Evolutionary conservation across 2,797 vertebrate genomes (phyloP).

Genomic region (Melanotaenia trifasciata): DNA sequence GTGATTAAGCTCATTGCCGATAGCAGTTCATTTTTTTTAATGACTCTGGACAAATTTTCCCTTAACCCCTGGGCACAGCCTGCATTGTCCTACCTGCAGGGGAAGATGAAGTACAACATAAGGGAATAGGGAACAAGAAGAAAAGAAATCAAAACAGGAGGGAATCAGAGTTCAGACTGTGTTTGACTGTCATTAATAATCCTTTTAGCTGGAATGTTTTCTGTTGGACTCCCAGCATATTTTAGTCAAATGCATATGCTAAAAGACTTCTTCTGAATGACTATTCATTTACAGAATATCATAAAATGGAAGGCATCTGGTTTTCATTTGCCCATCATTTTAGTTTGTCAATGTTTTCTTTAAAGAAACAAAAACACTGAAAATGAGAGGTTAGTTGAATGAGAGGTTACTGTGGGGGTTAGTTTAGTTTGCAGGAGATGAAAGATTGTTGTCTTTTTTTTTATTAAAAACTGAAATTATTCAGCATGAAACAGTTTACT

Average conservation of each 20-base stretch:
- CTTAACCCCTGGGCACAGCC: slow-evolving; percentile 55
- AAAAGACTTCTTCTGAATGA: slow-evolving; percentile 7
- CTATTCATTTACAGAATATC: neutral
- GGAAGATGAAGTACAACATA: slow-evolving; percentile 44
- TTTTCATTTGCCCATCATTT: slow-evolving; percentile 23
- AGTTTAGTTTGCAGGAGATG: neutral
- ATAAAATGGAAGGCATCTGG: neutral
- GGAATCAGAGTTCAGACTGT: slow-evolving; percentile 15
- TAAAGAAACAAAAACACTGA: neutral
- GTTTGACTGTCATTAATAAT: slow-evolving; percentile 24
- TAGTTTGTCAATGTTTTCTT: slow-evolving; percentile 24
- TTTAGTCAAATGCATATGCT: slow-evolving; percentile 28
- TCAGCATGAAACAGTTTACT: neutral
- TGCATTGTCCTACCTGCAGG: slow-evolving; percentile 56
- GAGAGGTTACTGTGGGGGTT: neutral
- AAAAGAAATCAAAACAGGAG: slow-evolving; percentile 2
- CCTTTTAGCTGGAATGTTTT: slow-evolving; percentile 27
- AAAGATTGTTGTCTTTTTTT: slow-evolving; percentile 10
- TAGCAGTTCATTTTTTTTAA: slow-evolving; percentile 68
- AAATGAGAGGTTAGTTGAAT: neutral
- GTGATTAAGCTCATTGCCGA: slow-evolving; percentile 75
- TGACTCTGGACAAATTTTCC: slow-evolving; percentile 63
- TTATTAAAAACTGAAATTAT: neutral
- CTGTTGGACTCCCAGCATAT: slow-evolving; percentile 14
- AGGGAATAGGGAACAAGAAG: slow-evolving; percentile 17